These are phyloP conservation scores for Andricus quercusramuli DNA, from an alignment of 2,888 invertebrate genomes.

Conservation along the genomic window DNA sequence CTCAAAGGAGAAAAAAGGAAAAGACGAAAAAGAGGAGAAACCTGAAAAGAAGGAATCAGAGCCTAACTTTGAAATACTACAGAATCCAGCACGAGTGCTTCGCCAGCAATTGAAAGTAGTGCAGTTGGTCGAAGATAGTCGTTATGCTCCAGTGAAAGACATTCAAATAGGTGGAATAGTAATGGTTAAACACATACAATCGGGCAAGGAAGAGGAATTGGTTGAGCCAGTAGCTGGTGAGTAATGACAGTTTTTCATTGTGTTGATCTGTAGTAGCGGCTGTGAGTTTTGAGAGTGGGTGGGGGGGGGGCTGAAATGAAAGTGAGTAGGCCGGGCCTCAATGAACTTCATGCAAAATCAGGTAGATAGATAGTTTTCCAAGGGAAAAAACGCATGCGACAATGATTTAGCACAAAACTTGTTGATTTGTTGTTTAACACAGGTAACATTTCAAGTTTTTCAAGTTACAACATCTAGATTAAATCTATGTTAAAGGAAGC, in stretches of 20 bases:
- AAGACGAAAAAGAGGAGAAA: conserved; percentile 76
- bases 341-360: no score
- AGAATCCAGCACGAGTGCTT: conserved; percentile 97
- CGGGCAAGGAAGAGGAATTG: conserved; percentile 86
- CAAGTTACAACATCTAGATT: no score
- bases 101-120: conserved; percentile 92
- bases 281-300: no score
- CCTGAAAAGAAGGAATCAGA: conserved; percentile 91
- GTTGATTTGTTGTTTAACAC: no score
- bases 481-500: no score
- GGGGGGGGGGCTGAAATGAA: no score
- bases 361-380: no score
- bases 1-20: conserved; percentile 78
- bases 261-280: no score
- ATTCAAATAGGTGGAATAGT: conserved; percentile 97
- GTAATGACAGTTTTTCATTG: conserved; percentile 45
- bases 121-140: conserved; percentile 88
- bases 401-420: no score
- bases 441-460: no score
- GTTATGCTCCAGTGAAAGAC: conserved; percentile 93
- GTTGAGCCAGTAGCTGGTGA: conserved; percentile 93
- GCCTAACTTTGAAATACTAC: conserved; percentile 93
- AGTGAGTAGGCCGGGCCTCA: no score
- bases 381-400: no score
- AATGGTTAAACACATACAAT: conserved; percentile 92